Percentiles rank a stretch among this genome's conserved stretches.
Conservation (phyloP, 2,113 vertebrate genomes). For the pig (Sus scrofa) region DNA sequence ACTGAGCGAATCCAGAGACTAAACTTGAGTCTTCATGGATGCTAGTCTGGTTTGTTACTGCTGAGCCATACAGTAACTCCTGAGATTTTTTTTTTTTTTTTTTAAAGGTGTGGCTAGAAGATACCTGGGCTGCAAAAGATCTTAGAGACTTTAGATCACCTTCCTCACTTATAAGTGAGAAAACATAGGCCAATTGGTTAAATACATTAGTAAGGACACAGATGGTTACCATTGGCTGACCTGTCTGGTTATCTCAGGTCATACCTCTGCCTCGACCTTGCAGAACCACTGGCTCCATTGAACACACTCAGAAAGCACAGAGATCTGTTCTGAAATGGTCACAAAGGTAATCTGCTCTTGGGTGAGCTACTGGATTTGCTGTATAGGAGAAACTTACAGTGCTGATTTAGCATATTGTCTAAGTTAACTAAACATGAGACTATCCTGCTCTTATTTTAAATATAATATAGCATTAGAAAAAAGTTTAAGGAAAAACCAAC, state of each 20-base stretch:
- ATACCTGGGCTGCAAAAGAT: background rate
- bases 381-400: background rate
- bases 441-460: background rate
- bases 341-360: background rate
- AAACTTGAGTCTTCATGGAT: too few species aligned
- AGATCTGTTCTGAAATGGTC: background rate
- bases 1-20: too few species aligned
- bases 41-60: too few species aligned
- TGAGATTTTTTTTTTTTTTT: background rate
- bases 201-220: background rate
- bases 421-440: background rate
- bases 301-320: background rate
- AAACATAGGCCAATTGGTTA: background rate
- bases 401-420: background rate
- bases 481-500: background rate
- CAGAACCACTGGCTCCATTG: background rate
- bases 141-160: background rate
- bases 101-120: background rate
- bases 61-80: too few species aligned
- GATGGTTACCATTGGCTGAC: background rate
- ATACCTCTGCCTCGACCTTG: accelerated
- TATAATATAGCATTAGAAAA: background rate
- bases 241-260: background rate
- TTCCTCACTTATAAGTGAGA: background rate
- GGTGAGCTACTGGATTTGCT: background rate